Conservation (phyloP, 2,113 vertebrate genomes). For the Pseudorhombus dupliciocellatus region DNA sequence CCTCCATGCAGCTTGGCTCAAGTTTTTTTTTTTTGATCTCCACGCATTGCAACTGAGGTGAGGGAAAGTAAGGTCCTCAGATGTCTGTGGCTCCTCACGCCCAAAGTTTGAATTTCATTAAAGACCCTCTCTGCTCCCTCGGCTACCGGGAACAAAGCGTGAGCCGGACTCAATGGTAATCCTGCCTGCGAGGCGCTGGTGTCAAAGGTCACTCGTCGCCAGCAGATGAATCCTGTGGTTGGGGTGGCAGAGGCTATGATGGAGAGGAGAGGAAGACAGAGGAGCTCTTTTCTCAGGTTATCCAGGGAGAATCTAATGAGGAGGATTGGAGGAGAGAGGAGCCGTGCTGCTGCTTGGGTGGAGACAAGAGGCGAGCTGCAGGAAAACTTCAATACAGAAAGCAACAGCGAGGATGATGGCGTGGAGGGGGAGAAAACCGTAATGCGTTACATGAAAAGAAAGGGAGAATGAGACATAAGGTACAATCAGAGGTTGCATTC, state of each 20-base stretch:
- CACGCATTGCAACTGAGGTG: slow-evolving; percentile 67
- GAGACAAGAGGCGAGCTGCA: slow-evolving; percentile 55
- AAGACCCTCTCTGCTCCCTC: slow-evolving; percentile 74
- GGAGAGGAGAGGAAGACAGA: slow-evolving; percentile 70
- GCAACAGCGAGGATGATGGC: slow-evolving; percentile 58
- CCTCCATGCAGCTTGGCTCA: slow-evolving; percentile 59
- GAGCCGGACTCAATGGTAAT: slow-evolving; percentile 78
- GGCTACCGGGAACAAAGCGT: slow-evolving; percentile 76
- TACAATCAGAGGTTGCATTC: slow-evolving; percentile 71
- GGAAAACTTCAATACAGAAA: slow-evolving; percentile 66
- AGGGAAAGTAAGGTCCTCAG: slow-evolving; percentile 72
- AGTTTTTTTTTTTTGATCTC: slow-evolving; percentile 79
- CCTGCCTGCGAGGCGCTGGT: slow-evolving; percentile 78
- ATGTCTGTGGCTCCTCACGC: slow-evolving; percentile 74
- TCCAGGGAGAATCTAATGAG: slow-evolving; percentile 81
- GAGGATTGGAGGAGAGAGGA: slow-evolving; percentile 67
- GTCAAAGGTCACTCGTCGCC: slow-evolving; percentile 77
- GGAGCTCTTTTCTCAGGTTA: slow-evolving; percentile 73
- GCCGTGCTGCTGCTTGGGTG: slow-evolving; percentile 55
- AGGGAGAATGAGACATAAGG: slow-evolving; percentile 68
- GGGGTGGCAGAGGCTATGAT: slow-evolving; percentile 73
- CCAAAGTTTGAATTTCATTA: slow-evolving; percentile 83
- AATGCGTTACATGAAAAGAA: slow-evolving; percentile 66
- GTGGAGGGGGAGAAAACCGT: slow-evolving; percentile 38
- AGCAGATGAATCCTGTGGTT: slow-evolving; percentile 79